Percentiles rank a stretch among this genome's conserved stretches.
Conservation (phyloP, 2,888 invertebrate species). For the Parnassius orleans region DNA sequence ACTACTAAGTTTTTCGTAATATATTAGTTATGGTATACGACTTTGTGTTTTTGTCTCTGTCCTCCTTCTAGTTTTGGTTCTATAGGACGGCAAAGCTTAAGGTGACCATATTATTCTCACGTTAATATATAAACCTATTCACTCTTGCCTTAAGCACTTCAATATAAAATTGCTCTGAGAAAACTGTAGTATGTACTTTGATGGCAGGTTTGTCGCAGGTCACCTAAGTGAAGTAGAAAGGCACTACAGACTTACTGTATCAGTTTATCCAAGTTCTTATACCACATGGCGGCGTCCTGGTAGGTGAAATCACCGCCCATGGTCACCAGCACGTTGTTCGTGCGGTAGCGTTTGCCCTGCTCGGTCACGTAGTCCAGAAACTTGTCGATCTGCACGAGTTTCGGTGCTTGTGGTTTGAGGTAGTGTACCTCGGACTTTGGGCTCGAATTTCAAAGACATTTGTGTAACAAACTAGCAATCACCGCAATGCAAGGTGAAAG, state of each 20-base stretch:
- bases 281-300: conserved; percentile 90
- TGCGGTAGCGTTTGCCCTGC: conserved; percentile 82
- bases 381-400: conserved; percentile 43
- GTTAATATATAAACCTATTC: too few species aligned
- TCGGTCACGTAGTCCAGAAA: conserved; percentile 79
- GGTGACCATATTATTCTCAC: too few species aligned
- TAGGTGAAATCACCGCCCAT: conserved; percentile 97
- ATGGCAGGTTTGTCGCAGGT: not conserved
- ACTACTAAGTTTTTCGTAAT: too few species aligned
- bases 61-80: too few species aligned
- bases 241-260: conserved; percentile 82
- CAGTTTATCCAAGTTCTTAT: conserved; percentile 91
- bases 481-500: too few species aligned
- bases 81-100: too few species aligned
- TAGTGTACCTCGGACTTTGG: not conserved
- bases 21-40: too few species aligned
- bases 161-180: too few species aligned
- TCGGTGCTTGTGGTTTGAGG: not conserved
- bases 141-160: too few species aligned
- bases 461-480: conserved; percentile 1
- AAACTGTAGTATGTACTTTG: too few species aligned
- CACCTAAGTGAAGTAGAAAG: not conserved
- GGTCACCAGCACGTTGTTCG: conserved; percentile 89
- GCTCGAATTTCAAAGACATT: not conserved
- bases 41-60: too few species aligned